These are phyloP conservation scores for Semnornis frantzii DNA, from an alignment of 2,113 vertebrate species.

Conservation along the genomic window DNA sequence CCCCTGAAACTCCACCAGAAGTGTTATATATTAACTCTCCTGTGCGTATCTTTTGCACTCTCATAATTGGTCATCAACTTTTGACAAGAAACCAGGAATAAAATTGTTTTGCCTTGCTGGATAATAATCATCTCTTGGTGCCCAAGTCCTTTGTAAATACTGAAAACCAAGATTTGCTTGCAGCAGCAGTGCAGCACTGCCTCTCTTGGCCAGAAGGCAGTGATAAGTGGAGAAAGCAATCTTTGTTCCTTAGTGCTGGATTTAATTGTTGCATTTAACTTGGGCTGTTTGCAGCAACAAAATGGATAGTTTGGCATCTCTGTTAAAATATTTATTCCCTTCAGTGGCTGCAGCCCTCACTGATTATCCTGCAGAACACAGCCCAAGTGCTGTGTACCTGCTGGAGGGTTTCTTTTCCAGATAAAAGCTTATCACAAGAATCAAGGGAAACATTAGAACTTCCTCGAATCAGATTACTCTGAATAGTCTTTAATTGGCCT, in stretches of 20 bases:
- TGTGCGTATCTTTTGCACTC: not conserved
- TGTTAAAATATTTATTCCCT: not conserved
- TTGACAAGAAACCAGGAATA: not conserved
- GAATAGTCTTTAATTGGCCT: constrained; percentile 41
- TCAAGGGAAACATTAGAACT: constrained; percentile 28
- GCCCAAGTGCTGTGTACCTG: not conserved
- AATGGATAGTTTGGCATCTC: not conserved
- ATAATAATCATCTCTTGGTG: not conserved
- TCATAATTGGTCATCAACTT: not conserved
- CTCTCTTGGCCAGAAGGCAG: not conserved
- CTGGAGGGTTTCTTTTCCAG: not conserved
- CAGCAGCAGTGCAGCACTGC: not conserved
- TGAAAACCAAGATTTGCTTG: not conserved
- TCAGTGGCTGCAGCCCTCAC: not conserved
- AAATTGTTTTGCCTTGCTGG: not conserved
- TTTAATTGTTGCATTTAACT: not conserved
- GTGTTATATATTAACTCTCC: not conserved
- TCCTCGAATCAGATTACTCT: constrained; percentile 32
- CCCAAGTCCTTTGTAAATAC: not conserved
- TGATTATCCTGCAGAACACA: not conserved
- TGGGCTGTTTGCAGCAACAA: not conserved
- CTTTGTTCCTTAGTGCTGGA: not conserved
- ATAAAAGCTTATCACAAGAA: constrained; percentile 40
- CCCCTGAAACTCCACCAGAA: not conserved
- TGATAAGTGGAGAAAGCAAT: not conserved